Conservation (phyloP, 2,888 invertebrate genomes). For the Oxyteleia sp. region DNA sequence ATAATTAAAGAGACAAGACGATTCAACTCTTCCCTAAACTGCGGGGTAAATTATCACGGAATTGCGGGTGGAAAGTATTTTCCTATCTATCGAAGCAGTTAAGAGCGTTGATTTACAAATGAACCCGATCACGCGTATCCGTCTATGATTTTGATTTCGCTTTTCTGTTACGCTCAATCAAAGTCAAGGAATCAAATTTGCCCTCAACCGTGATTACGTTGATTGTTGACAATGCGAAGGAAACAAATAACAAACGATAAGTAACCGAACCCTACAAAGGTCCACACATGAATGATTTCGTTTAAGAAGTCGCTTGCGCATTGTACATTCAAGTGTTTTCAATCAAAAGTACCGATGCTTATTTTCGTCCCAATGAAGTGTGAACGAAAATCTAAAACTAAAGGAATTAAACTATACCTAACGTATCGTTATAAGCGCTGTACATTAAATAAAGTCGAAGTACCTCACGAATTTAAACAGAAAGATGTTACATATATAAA, state of each 20-base stretch:
- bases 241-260: too few relatives aligned
- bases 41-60: neutral
- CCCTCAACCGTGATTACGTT: neutral
- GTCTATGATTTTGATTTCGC: slow-evolving; percentile 1
- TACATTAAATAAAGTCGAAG: slow-evolving; percentile 44
- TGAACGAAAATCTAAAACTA: slow-evolving; percentile 27
- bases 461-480: slow-evolving; percentile 40
- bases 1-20: slow-evolving; percentile 5
- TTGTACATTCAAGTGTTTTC: slow-evolving; percentile 20
- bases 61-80: slow-evolving; percentile 11
- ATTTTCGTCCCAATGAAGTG: slow-evolving; percentile 6
- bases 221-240: too few relatives aligned
- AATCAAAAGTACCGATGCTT: slow-evolving; percentile 17
- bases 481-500: slow-evolving; percentile 25
- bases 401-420: slow-evolving; percentile 21
- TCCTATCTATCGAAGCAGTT: too few relatives aligned
- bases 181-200: slow-evolving; percentile 18
- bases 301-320: slow-evolving; percentile 1
- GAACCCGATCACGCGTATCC: neutral
- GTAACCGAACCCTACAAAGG: neutral
- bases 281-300: slow-evolving; percentile 3
- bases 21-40: neutral
- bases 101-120: slow-evolving; percentile 10
- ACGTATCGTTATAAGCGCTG: slow-evolving; percentile 31
- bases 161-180: too few relatives aligned